These are phyloP conservation scores for Trididemnum miniatum DNA, from an alignment of 23 tunicate species.

Conservation along the genomic window DNA sequence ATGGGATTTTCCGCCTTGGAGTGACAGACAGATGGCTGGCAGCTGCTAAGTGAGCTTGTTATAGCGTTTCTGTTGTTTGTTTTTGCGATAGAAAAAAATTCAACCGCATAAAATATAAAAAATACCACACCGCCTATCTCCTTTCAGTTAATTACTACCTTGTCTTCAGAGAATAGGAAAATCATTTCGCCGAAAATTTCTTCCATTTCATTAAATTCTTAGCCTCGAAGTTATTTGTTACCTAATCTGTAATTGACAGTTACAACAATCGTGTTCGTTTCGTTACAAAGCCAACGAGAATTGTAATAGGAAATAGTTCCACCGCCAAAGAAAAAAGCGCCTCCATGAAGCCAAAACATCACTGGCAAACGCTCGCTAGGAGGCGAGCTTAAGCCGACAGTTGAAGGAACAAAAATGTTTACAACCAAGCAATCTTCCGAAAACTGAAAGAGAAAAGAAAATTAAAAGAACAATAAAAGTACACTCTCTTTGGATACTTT, in stretches of 20 bases:
- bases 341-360: slow-evolving; percentile 88
- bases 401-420: slow-evolving; percentile 66
- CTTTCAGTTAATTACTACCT: too few species aligned
- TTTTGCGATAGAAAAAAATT: too few species aligned
- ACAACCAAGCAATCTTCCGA: slow-evolving; percentile 79
- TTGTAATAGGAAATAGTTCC: slow-evolving; percentile 49
- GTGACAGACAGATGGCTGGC: too few species aligned
- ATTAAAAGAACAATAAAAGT: too few species aligned
- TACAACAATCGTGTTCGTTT: slow-evolving; percentile 76
- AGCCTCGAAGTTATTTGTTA: slow-evolving; percentile 4
- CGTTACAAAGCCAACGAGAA: slow-evolving; percentile 55
- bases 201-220: background rate
- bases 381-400: slow-evolving; percentile 35
- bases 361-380: slow-evolving; percentile 50
- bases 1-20: too few species aligned
- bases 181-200: too few species aligned
- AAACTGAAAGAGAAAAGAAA: slow-evolving; percentile 14
- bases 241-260: slow-evolving; percentile 77
- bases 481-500: too few species aligned
- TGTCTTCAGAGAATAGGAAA: too few species aligned
- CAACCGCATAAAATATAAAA: too few species aligned
- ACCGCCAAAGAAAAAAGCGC: slow-evolving; percentile 50
- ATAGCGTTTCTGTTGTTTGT: too few species aligned
- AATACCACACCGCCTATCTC: too few species aligned
- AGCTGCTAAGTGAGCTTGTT: too few species aligned